These are phyloP conservation scores for Seriola aureovittata DNA, from an alignment of 2,113 vertebrate genomes.

Conservation along the genomic window DNA sequence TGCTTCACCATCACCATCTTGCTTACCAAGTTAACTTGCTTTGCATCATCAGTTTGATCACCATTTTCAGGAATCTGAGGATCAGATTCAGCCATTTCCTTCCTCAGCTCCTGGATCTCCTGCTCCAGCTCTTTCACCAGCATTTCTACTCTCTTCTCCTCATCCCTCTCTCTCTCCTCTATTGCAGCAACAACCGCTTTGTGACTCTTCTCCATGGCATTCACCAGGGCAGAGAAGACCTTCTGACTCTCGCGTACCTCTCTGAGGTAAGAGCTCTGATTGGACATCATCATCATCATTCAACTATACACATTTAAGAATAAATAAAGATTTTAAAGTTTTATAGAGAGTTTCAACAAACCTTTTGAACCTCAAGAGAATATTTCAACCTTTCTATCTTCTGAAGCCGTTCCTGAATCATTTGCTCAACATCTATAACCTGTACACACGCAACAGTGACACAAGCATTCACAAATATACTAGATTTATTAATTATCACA, in stretches of 20 bases:
- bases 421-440: constrained; percentile 73
- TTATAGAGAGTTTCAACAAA: constrained; percentile 24
- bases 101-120: constrained; percentile 80
- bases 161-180: constrained; percentile 77
- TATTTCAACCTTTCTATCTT: constrained; percentile 80
- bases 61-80: constrained; percentile 21
- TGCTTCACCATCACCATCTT: not conserved
- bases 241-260: constrained; percentile 84
- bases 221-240: constrained; percentile 79
- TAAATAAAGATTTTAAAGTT: not conserved
- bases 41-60: constrained; percentile 55
- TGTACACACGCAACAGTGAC: constrained; percentile 33
- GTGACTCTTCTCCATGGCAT: constrained; percentile 81
- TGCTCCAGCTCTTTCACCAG: constrained; percentile 76
- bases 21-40: constrained; percentile 61
- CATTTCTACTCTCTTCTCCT: constrained; percentile 74
- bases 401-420: constrained; percentile 82
- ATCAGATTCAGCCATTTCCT: constrained; percentile 42
- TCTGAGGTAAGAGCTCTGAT: constrained; percentile 80
- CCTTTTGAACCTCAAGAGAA: constrained; percentile 81
- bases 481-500: not conserved
- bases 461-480: constrained; percentile 2
- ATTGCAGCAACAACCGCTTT: constrained; percentile 76
- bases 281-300: constrained; percentile 25
- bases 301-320: not conserved